Conservation (phyloP, 1,140 invertebrate genomes). For the Aphelenchoides besseyi region DNA sequence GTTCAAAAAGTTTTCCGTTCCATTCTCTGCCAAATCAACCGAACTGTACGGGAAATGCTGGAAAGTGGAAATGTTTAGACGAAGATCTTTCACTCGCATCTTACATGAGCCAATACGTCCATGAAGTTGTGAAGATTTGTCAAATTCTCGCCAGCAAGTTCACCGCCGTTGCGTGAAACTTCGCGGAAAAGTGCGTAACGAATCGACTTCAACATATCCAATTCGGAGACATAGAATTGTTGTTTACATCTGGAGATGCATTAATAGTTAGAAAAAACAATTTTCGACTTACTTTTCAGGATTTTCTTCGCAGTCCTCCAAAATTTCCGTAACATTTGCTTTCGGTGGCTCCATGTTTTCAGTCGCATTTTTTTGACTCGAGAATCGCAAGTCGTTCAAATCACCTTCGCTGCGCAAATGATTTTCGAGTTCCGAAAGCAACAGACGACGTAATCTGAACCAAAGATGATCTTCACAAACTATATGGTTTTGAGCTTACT, state of each 20-base stretch:
- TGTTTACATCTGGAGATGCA: slow-evolving; percentile 36
- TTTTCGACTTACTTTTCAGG: slow-evolving; percentile 40
- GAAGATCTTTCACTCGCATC: background rate
- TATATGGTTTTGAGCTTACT: slow-evolving; percentile 32
- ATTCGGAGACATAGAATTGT: slow-evolving; percentile 59
- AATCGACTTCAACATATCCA: slow-evolving; percentile 61
- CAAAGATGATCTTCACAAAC: slow-evolving; percentile 13
- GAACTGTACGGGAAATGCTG: slow-evolving; percentile 56
- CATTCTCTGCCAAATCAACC: slow-evolving; percentile 26
- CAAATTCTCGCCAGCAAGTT: slow-evolving; percentile 52
- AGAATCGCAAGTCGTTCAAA: slow-evolving; percentile 22
- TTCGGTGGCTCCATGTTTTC: slow-evolving; percentile 4
- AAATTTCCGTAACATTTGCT: slow-evolving; percentile 6
- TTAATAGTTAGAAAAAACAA: slow-evolving; percentile 21
- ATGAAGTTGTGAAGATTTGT: slow-evolving; percentile 56
- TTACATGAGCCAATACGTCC: slow-evolving; percentile 56
- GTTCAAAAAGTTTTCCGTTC: slow-evolving; percentile 41
- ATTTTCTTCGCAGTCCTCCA: slow-evolving; percentile 31
- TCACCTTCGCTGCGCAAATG: slow-evolving; percentile 29
- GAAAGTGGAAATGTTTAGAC: slow-evolving; percentile 30
- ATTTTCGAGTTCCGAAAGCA: slow-evolving; percentile 41
- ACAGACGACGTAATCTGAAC: slow-evolving; percentile 37
- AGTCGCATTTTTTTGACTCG: slow-evolving; percentile 20
- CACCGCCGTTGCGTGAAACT: slow-evolving; percentile 38
- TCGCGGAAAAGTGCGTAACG: slow-evolving; percentile 49